Conservation (phyloP, 2,888 invertebrate genomes). For the Noctua janthina region DNA sequence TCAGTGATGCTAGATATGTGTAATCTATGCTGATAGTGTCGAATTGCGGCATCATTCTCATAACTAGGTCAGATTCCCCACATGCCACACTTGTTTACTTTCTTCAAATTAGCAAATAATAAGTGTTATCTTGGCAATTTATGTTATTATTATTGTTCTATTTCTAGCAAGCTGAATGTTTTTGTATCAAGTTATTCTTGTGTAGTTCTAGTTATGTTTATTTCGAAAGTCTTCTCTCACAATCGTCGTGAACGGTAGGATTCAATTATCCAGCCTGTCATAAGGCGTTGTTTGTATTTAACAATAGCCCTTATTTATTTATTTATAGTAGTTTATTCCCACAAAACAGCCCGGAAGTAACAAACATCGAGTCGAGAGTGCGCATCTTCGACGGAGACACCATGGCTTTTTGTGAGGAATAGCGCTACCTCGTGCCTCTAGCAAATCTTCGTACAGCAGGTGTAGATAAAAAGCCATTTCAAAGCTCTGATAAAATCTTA, state of each 20-base stretch:
- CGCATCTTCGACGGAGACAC: too few species aligned
- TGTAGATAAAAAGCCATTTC: too few species aligned
- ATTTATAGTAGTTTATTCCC: too few species aligned
- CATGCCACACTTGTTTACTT: slow-evolving; percentile 30
- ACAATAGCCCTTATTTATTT: too few species aligned
- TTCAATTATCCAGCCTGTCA: background rate
- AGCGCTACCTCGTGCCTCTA: too few species aligned
- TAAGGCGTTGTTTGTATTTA: background rate
- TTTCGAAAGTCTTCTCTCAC: background rate
- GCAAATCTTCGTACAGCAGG: too few species aligned
- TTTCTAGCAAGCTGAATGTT: background rate
- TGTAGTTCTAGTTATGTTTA: background rate
- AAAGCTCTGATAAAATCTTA: background rate
- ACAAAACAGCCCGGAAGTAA: too few species aligned
- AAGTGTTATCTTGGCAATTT: background rate
- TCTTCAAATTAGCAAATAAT: slow-evolving; percentile 15
- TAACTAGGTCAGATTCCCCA: slow-evolving; percentile 37
- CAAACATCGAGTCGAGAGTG: too few species aligned
- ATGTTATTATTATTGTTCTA: background rate
- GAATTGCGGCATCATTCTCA: slow-evolving; percentile 25
- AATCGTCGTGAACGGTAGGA: background rate
- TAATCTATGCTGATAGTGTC: slow-evolving; percentile 36
- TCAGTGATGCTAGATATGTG: slow-evolving; percentile 14
- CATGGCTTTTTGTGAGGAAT: too few species aligned
- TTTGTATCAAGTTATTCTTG: background rate